Conservation (phyloP, 1,140 invertebrate species). For the Zaprionus kolodkinae region DNA sequence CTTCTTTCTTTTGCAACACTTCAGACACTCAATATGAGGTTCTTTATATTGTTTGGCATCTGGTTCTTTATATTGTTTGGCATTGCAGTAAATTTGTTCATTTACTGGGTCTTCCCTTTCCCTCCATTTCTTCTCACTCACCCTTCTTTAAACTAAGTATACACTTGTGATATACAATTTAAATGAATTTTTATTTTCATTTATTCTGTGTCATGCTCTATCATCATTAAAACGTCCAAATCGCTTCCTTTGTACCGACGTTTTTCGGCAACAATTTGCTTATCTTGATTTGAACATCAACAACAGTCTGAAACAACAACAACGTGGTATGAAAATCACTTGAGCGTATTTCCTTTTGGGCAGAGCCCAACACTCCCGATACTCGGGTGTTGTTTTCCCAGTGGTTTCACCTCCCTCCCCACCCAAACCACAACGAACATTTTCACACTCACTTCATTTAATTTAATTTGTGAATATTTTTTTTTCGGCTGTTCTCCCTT, state of each 20-base stretch:
- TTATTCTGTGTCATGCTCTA: slow-evolving; percentile 81
- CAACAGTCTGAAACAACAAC: slow-evolving; percentile 35
- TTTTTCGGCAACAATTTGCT: slow-evolving; percentile 82
- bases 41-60: too few relatives aligned
- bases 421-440: slow-evolving; percentile 47
- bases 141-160: neutral
- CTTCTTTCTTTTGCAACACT: neutral
- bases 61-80: too few relatives aligned
- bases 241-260: slow-evolving; percentile 74
- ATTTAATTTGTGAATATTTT: slow-evolving; percentile 79
- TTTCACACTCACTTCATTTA: slow-evolving; percentile 82
- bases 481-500: slow-evolving; percentile 50
- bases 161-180: slow-evolving; percentile 45
- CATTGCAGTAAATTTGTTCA: neutral
- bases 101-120: neutral
- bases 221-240: slow-evolving; percentile 81
- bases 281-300: slow-evolving; percentile 77
- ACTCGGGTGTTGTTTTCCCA: slow-evolving; percentile 26
- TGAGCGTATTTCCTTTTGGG: slow-evolving; percentile 79
- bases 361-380: slow-evolving; percentile 2
- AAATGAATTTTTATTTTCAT: slow-evolving; percentile 74
- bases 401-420: slow-evolving; percentile 16
- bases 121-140: neutral
- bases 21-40: neutral
- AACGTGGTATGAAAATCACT: slow-evolving; percentile 72